A percentile compares a stretch with the other conserved stretches of the same genome.
phyloP scores from a whole-genome alignment of 1,140 invertebrate genomes.

The Scaptomyza montana region DNA sequence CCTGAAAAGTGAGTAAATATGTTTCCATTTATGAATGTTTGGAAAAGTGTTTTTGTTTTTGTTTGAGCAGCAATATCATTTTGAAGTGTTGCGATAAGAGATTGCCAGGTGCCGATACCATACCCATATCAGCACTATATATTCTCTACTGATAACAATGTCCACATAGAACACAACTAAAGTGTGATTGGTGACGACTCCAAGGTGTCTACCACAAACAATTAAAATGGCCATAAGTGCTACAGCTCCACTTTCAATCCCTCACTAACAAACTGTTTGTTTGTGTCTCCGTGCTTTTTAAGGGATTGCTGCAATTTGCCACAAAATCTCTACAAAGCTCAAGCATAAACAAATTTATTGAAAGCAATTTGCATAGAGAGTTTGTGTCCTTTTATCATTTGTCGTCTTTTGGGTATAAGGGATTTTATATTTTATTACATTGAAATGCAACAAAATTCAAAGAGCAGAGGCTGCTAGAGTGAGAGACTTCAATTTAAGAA shows the following conservation, averaged over 20 bases:
- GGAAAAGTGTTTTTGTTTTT: constrained; percentile 60
- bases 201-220: constrained; percentile 48
- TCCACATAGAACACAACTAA: neutral
- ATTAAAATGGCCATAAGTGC: constrained; percentile 38
- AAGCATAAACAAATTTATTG: constrained; percentile 76
- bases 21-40: constrained; percentile 83
- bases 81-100: constrained; percentile 80
- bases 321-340: constrained; percentile 54
- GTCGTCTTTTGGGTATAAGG: constrained; percentile 61
- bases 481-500: constrained; percentile 69
- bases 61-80: constrained; percentile 82
- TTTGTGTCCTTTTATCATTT: constrained; percentile 61
- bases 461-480: constrained; percentile 3
- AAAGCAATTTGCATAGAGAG: constrained; percentile 77
- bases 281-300: neutral
- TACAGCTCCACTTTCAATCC: neutral
- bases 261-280: neutral
- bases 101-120: constrained; percentile 65
- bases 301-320: constrained; percentile 67
- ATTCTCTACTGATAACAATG: constrained; percentile 54
- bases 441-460: constrained; percentile 40
- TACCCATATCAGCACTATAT: constrained; percentile 49
- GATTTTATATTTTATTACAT: constrained; percentile 75
- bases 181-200: constrained; percentile 57
- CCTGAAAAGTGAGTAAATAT: constrained; percentile 82